These are phyloP conservation scores for Morone saxatilis DNA, from an alignment of 2,113 vertebrate species.

Conservation along the genomic window DNA sequence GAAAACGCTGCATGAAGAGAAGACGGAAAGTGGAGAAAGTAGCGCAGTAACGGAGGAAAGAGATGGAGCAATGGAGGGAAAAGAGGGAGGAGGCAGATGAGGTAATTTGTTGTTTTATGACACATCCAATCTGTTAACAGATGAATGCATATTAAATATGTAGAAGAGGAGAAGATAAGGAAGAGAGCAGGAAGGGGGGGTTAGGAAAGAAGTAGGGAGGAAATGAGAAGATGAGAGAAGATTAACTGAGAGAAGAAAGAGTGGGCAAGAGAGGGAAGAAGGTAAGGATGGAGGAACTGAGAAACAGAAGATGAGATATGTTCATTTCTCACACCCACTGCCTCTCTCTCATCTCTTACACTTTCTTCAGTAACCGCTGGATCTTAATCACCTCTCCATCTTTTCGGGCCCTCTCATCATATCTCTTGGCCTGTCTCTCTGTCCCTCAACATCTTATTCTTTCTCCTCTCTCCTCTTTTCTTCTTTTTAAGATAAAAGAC, in stretches of 20 bases:
- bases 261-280: conserved; percentile 21
- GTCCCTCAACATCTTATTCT: conserved; percentile 32
- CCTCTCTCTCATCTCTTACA: conserved; percentile 36
- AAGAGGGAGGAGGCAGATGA: conserved; percentile 54
- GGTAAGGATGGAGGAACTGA: conserved; percentile 12
- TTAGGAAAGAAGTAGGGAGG: conserved; percentile 25
- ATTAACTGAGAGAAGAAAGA: conserved; percentile 29
- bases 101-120: conserved; percentile 70
- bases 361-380: conserved; percentile 36
- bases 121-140: conserved; percentile 65
- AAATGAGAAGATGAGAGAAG: conserved; percentile 56
- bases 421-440: conserved; percentile 28
- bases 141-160: conserved; percentile 76
- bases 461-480: neutral
- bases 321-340: conserved; percentile 35
- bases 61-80: conserved; percentile 14
- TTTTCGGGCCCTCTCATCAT: conserved; percentile 41
- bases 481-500: conserved; percentile 61
- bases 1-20: conserved; percentile 19
- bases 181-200: conserved; percentile 14
- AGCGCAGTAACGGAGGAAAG: conserved; percentile 19
- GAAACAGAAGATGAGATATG: conserved; percentile 34
- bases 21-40: conserved; percentile 22
- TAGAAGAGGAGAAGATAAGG: conserved; percentile 44
- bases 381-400: conserved; percentile 66